Base-by-base conservation (phyloP, 30 jellyfish, hydroid and myxozoan species). In the Aurelia sp. region DNA sequence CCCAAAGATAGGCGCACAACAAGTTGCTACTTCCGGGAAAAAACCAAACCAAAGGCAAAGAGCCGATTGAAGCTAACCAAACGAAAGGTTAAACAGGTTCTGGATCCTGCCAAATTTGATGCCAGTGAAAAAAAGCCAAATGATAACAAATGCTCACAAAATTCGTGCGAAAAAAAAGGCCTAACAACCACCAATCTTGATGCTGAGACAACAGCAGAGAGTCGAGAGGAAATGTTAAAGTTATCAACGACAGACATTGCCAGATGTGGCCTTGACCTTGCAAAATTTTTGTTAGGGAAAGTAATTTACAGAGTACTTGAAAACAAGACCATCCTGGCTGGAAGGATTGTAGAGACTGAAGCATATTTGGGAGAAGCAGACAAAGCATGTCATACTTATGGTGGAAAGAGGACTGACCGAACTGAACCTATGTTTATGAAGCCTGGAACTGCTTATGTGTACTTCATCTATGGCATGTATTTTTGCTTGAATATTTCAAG, bases 391-490 rank as follows among this genome's bases (percentile, higher is more conserved):
- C 98, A 92, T 61, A 53, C 97, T 7, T 92, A 58, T 60, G 97
- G 97, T 65, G 98, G 97, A 17, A 92, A 92, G 81, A 84, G 86
- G 52, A 92, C 98, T n/a, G 90, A 87, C 47, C 68, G 97, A 18
- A 92, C 98, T 21, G 92, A 87, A 57, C 89, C 97, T 11, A 92
- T 92, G 98, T 92, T 86, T 63, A 92, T 81, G 97, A 66, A 19
- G 16, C 91, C 91, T 20, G 98, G 98, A 35, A 92, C 98, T 21
- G 84, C 96, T 20, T 92, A 92, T 62, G 95, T 92, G 35, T 92
- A 92, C 59, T 86, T 81, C 67, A 92, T 92, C 21, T 92, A 92
- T 77, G 98, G 98, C 60, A 92, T 92, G 98, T 92, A 92, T 70
- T 55, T 20, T 74, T 92, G 98, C 67, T 66, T 92, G 83, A 92